A percentile compares a stretch with the other conserved stretches of the same genome.
Conservation (phyloP, 2,797 vertebrate species). For the Pangasius mekongensis region DNA sequence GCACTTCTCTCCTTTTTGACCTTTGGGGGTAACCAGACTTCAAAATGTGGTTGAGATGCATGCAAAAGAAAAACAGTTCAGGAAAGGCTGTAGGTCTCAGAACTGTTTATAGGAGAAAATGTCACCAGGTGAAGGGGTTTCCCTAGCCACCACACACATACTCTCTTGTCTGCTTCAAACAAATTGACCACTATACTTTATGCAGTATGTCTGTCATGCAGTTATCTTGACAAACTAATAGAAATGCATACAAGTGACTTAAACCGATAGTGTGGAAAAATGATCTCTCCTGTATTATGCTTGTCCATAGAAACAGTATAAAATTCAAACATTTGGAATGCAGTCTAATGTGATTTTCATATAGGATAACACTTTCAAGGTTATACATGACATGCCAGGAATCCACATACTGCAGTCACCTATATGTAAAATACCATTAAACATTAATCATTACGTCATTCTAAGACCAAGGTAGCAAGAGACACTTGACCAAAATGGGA, state of each 20-base stretch:
- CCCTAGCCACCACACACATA: constrained; percentile 31
- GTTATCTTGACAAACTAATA: constrained; percentile 25
- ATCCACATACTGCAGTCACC: neutral
- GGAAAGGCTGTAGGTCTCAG: neutral
- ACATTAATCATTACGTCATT: neutral
- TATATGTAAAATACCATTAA: neutral
- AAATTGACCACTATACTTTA: constrained; percentile 39
- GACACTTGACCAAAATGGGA: neutral
- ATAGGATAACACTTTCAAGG: neutral
- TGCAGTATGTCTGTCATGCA: constrained; percentile 40
- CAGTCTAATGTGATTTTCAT: constrained; percentile 11
- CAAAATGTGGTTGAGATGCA: neutral
- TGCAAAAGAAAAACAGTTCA: neutral
- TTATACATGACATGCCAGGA: constrained; percentile 5
- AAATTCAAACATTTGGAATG: neutral
- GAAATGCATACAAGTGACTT: constrained; percentile 23
- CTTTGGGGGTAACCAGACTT: neutral
- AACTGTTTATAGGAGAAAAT: neutral
- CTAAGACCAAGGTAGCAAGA: neutral
- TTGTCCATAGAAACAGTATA: constrained; percentile 54
- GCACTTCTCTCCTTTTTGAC: neutral
- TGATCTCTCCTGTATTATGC: constrained; percentile 53
- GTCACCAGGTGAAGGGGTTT: neutral
- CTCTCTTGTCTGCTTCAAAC: constrained; percentile 49
- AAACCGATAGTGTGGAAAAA: constrained; percentile 36